Base-by-base conservation (phyloP, 2,888 invertebrate genomes). In the Metallyticus violacea region DNA sequence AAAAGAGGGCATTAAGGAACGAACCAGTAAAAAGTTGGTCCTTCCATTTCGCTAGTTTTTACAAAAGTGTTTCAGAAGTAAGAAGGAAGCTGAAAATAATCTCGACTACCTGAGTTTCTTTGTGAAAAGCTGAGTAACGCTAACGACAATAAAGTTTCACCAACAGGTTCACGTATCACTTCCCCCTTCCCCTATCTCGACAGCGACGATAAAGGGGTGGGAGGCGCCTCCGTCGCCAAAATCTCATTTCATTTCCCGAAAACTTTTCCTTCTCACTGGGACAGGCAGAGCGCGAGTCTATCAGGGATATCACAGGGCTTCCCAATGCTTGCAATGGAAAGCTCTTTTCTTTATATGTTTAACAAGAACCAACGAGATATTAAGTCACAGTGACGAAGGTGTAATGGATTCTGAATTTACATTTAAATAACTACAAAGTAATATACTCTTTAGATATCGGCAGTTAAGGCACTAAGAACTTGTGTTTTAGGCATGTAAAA, bases 241-340 rank as follows among this genome's bases (percentile, higher is more conserved):
- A 83, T 83, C 83, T 83, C 83, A 83, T 83, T 83, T 77, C 83
- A 83, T 83, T 83, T 83, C 83, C 76, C 76, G 40, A 77, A 77
- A 83, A 76, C 77, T 83, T 83, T 83, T 77, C 83, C 77, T 83
- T 81, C 82, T 83, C 40, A 15, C 40, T 40, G 5, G 40, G 40
- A 40, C 15, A 40, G 40, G 40, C 40, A 40, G 40, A 15, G 40
- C 40, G 40, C 40, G 22, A 62, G 40, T 62, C 40, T 62, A 62
- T 62, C 40, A 62, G 40, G 40, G 40, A 62, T 62, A 62, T 62
- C 40, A 62, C 40, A 62, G 22, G 40, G 40, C 22, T 62, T 22
- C 40, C 9, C 40, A 62, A 62, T 15, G 9, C 40, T 62, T 62
- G 40, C n/a, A n/a, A n/a, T n/a, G n/a, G n/a, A 22, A 9, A 62